Evolutionary conservation across 1,140 invertebrate species (phyloP).

Genomic region (Dendrolimus kikuchii): DNA sequence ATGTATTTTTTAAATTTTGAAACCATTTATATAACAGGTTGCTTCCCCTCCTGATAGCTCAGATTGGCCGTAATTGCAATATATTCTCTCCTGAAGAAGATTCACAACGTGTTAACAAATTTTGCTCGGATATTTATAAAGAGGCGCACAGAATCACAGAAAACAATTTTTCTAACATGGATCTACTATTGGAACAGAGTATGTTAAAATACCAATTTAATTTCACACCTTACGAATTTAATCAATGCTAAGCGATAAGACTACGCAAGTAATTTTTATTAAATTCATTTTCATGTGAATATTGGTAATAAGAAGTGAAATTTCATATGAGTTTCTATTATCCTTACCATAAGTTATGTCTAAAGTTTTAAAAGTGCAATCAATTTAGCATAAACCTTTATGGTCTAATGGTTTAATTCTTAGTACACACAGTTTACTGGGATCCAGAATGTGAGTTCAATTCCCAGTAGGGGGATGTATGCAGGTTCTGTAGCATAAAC

Average conservation of each 20-base stretch:
- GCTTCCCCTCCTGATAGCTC: slow-evolving; percentile 27
- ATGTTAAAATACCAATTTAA: slow-evolving; percentile 10
- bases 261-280: too few relatives aligned
- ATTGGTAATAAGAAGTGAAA: too few relatives aligned
- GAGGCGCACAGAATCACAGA: slow-evolving; percentile 34
- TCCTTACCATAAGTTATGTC: too few relatives aligned
- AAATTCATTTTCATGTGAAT: too few relatives aligned
- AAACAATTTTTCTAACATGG: slow-evolving; percentile 21
- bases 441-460: too few relatives aligned
- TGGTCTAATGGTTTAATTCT: too few relatives aligned
- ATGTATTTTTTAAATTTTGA: slow-evolving; percentile 3
- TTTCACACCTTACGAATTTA: not conserved
- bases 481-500: too few relatives aligned
- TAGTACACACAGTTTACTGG: too few relatives aligned
- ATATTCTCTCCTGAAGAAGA: slow-evolving; percentile 30
- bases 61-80: slow-evolving; percentile 24
- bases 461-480: too few relatives aligned
- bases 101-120: slow-evolving; percentile 14
- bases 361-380: too few relatives aligned
- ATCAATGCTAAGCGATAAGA: not conserved
- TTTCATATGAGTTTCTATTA: too few relatives aligned
- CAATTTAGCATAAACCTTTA: too few relatives aligned
- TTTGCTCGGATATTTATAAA: slow-evolving; percentile 27
- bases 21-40: slow-evolving; percentile 19
- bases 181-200: slow-evolving; percentile 44